A percentile compares a stretch with the other conserved stretches of the same genome.
Evolutionary conservation across 1,140 invertebrate genomes (phyloP).

Genomic region (Orchestia grillus): DNA sequence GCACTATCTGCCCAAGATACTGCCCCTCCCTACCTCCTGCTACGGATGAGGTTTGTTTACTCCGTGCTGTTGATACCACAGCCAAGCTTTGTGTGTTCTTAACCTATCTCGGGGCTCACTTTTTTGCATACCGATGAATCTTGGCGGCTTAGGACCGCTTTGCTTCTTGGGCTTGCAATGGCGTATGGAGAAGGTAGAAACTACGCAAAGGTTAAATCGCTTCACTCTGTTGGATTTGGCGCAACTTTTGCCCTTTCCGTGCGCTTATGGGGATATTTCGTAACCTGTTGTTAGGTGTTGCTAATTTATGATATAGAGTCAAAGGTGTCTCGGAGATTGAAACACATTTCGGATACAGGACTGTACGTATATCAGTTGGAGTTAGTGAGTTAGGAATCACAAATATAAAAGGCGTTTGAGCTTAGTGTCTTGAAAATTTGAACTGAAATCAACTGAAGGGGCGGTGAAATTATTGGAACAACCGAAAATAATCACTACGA

Average conservation of each 20-base stretch:
- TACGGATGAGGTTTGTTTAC: constrained; percentile 6
- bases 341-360: not conserved
- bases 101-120: not conserved
- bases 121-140: not conserved
- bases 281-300: not conserved
- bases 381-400: not conserved
- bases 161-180: not conserved
- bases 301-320: not conserved
- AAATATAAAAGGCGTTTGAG: not conserved
- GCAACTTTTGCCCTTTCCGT: not conserved
- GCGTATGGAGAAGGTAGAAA: not conserved
- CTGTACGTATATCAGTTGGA: too few relatives aligned
- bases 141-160: not conserved
- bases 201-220: not conserved
- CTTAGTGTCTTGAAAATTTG: not conserved
- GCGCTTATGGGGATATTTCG: not conserved
- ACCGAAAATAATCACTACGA: not conserved
- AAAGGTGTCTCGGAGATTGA: not conserved
- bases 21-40: not conserved
- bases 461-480: not conserved
- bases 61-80: not conserved
- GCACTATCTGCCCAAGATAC: not conserved
- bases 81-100: constrained; percentile 22
- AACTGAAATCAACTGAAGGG: not conserved
- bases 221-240: not conserved